Evolutionary conservation across 2,113 vertebrate genomes (phyloP).

Genomic region (Pelecanoides urinatrix): DNA sequence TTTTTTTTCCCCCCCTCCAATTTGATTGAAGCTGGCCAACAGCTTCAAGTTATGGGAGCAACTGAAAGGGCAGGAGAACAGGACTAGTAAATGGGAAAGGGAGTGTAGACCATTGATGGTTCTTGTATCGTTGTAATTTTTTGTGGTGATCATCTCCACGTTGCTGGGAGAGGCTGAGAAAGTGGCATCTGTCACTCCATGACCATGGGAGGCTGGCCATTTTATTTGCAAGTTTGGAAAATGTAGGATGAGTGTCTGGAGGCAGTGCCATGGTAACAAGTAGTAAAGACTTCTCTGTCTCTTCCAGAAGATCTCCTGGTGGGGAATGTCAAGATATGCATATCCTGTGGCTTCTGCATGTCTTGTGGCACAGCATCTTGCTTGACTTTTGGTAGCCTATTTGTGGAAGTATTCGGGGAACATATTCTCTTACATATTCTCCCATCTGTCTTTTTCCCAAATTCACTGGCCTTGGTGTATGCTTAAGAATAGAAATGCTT

Average conservation of each 20-base stretch:
- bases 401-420: constrained; percentile 37
- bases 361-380: constrained; percentile 1
- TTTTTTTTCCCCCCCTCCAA: background rate
- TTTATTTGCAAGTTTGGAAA: background rate
- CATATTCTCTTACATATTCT: constrained; percentile 22
- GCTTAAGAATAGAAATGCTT: constrained; percentile 42
- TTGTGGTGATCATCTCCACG: background rate
- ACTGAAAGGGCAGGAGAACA: background rate
- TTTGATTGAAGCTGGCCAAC: background rate
- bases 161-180: background rate
- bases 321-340: background rate
- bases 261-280: background rate
- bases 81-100: background rate
- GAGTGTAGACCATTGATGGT: rapidly evolving
- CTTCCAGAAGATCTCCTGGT: background rate
- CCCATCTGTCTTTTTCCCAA: constrained; percentile 43
- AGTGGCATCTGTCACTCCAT: background rate
- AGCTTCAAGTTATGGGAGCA: background rate
- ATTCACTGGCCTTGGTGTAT: constrained; percentile 25
- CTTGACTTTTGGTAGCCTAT: constrained; percentile 35
- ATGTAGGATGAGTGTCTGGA: background rate
- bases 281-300: background rate
- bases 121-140: background rate
- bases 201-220: background rate
- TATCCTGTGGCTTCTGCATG: constrained; percentile 13